Base-by-base conservation (phyloP, 2,888 invertebrate species). In the Portevinia maculata region DNA sequence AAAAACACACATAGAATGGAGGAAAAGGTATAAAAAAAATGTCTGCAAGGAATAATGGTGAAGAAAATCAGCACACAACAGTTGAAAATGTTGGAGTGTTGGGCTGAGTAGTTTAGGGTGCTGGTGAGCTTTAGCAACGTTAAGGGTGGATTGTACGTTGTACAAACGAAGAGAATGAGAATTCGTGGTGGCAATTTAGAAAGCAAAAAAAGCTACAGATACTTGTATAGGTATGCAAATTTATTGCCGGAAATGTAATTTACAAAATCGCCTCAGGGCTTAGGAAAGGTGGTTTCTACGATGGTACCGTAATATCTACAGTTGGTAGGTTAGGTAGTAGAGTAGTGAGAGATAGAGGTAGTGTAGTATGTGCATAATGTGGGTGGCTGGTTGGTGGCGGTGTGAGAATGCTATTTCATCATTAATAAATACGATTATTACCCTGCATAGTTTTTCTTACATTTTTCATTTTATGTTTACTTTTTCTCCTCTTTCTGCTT, bases 161-260 rank as follows among this genome's bases (percentile, higher is more conserved):
- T n/a, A 32, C 50, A 32, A 62, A 67, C 34, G 55, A 53, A 55
- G 41, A 73, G 78, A 65, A 73, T 55, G 71, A 73, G 78, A 83
- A 55, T 62, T 64, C 28, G 67, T 83, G 78, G 71, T 78, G 89
- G 89, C 90, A 89, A 89, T 89, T 88, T 88, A 89, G 88, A 88
- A 87, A 87, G 87, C 13, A 88, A 76, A 65, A 60, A 71, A 53
- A 71, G 44, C n/a, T 60, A 78, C 50, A 71, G 15, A 62, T 57
- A 62, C 73, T 87, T 87, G 88, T 88, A 89, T 87, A 88, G 88
- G 88, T 89, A 90, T 89, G 89, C 89, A 90, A 89, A 90, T 89
- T 89, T 89, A 89, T 90, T 88, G 89, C 89, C 89, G 89, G 90
- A 89, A 89, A 89, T 89, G 89, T 90, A 90, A 89, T 90, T 89